Percentiles rank a stretch among this genome's conserved stretches.
phyloP scores from a whole-genome alignment of 2,888 invertebrate genomes.

The Nebria brevicollis region DNA sequence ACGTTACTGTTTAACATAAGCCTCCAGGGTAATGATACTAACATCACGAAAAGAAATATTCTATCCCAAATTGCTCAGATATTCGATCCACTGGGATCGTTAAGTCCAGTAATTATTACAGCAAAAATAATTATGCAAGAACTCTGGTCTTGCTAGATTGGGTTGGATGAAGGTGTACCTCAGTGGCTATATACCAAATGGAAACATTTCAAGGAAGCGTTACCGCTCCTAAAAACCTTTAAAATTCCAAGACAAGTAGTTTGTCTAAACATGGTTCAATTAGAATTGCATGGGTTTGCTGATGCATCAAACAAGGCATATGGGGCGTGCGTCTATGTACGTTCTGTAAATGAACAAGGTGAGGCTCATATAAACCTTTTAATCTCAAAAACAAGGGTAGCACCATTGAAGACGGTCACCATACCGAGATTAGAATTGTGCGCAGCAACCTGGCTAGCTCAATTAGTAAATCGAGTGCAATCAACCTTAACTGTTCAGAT shows the following conservation, averaged over 20 bases:
- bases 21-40: too few species aligned
- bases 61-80: background rate
- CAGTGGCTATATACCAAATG: too few species aligned
- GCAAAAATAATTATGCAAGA: too few species aligned
- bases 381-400: conserved; percentile 50
- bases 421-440: conserved; percentile 54
- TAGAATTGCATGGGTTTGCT: conserved; percentile 9
- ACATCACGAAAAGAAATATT: background rate
- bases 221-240: background rate
- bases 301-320: conserved; percentile 10
- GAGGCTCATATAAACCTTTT: background rate
- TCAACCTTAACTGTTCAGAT: conserved; percentile 29
- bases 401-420: conserved; percentile 50
- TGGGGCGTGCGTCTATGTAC: conserved; percentile 2
- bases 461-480: conserved; percentile 47
- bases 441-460: conserved; percentile 51
- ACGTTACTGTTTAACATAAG: too few species aligned
- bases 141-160: background rate
- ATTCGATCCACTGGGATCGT: too few species aligned
- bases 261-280: background rate
- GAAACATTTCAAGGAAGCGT: background rate
- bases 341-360: background rate
- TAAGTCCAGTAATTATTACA: too few species aligned
- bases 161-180: background rate
- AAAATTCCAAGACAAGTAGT: conserved; percentile 4